Evolutionary conservation across 2,797 vertebrate genomes (phyloP), one percentile per base, ranked within the genome.

Genomic region (Pipistrellus kuhlii): DNA sequence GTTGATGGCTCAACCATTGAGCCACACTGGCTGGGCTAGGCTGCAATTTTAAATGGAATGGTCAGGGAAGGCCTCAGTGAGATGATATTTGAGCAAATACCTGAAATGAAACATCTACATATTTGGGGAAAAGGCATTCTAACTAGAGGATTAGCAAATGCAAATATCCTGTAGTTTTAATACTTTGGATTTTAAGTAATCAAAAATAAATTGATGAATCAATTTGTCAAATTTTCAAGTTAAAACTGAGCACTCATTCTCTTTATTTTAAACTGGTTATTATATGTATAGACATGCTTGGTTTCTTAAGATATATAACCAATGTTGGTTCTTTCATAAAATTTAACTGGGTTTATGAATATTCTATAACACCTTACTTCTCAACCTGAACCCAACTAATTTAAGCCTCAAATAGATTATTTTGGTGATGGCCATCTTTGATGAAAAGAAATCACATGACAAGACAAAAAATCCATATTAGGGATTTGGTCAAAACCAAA

Each of bases 401-500:
- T 72, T 38, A 48, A 82, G 73, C 5, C 68, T 88, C 13, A 71
- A 18, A 76, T 83, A 69, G 73, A 75, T 85, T 78, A 83, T 89
- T 83, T 93, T 94, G 25, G 35, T 76, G 44, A 41, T 87, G 81
- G 25, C 72, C 11, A 14, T 94, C 59, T 93, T 91, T 66, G 76
- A 38, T 93, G 53, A 84, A 94, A 81, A 94, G 53, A 46, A 68
- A 25, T 73, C 57, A 77, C 2, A 5, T 30, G 88, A 75, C 17
- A 21, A 66, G 62, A 25, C 38, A 41, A 25, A 81, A 94, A 87
- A 78, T 21, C 90, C 51, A 7, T 75, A 35, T 73, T 62, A 73
- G 55, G 51, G n/a, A 88, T 92, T 93, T 68, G n/a, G 25, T 51
- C 85, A 77, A 93, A 91, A 89, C 27, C 66, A 66, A 81, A 89